Evolutionary conservation across 1,140 invertebrate species (phyloP), one percentile per base, ranked within the genome.

Genomic region (Zaprionus lachaisei): DNA sequence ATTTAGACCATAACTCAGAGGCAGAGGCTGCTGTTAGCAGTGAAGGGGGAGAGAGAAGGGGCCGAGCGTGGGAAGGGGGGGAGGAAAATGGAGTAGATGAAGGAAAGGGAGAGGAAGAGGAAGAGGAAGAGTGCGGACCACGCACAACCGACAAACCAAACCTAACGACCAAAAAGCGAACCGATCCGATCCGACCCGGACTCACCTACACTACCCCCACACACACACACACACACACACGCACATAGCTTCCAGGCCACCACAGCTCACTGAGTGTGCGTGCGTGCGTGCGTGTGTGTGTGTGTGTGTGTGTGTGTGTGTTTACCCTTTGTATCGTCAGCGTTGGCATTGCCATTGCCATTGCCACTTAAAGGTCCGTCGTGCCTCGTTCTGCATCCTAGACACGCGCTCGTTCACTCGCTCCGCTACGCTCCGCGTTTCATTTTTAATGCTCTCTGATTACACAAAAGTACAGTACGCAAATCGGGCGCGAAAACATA

Each of bases 1-100:
- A 78, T 80, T 74, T 80, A 64, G 79, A 73, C 74, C 66, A 81
- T 82, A 82, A 80, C 76, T 78, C 76, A 78, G 57, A 57, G 65
- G 65, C 70, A 72, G 54, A 38, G 60, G 63, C 58, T n/a, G 58
- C 26, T 7, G 26, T 28, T 2, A 34, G 22, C 38, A 47, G 22
- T n/a, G n/a, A n/a, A 15, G 38, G 15, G 38, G 14, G 4, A 14
- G 14, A 41, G 14, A 2, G 2, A 22, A 1, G 20, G 20, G 20
- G 20, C 1, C 20, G 20, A 20, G 20, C 20, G 20, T n/a, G 1
- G 20, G 20, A 20, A 20, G 14, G 38, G 38, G 15, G 6, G 7
- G 6, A 28, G 28, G 28, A 9, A 2, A 28, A 7, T 9, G 38
- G 14, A 41, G 2, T 2, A 2, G 5, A 1, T 2, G 38, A 41